Evolutionary conservation across 2,797 vertebrate species (phyloP), one percentile per base, ranked within the genome.

Genomic region (Serranus cabrilla): DNA sequence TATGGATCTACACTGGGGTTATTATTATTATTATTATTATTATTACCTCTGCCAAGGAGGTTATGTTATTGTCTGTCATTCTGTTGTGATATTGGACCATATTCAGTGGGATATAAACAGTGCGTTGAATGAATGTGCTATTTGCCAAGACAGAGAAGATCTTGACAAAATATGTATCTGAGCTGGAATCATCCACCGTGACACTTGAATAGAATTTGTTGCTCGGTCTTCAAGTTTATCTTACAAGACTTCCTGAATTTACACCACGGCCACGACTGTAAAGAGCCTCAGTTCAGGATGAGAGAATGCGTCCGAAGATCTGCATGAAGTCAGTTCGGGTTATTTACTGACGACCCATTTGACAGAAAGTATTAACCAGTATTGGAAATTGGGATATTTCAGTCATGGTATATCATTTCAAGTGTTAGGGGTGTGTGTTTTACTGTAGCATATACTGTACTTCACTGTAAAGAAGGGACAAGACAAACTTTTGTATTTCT

Each of bases 401-500:
- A 31, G 49, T 81, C 46, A 52, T 68, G 57, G 74, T 87, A 34
- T 68, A 54, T 80, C 59, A 89, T 87, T 86, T 91, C 80, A 87
- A 76, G 46, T 72, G 65, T 65, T 68, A 76, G 71, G 67, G 67
- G 46, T 66, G 61, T 78, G 42, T 81, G 55, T 86, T 18, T 89
- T 73, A 82, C 74, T 90, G 87, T 92, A 91, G 86, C 87, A 89
- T 84, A 86, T 80, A 81, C 77, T 90, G 80, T 85, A 79, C 76
- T 78, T 72, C 78, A 80, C 71, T 84, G 74, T 85, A 77, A 89
- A 90, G 76, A 91, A 89, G 90, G 91, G 90, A 91, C 71, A 57
- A 80, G 71, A 74, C 45, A 81, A 78, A 77, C 76, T 90, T 94
- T 92, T 93, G 81, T 94, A 92, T 87, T 86, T 82, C 81, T 83